Evolutionary conservation across 2,113 vertebrate species (phyloP).

Genomic region (Clupea harengus): DNA sequence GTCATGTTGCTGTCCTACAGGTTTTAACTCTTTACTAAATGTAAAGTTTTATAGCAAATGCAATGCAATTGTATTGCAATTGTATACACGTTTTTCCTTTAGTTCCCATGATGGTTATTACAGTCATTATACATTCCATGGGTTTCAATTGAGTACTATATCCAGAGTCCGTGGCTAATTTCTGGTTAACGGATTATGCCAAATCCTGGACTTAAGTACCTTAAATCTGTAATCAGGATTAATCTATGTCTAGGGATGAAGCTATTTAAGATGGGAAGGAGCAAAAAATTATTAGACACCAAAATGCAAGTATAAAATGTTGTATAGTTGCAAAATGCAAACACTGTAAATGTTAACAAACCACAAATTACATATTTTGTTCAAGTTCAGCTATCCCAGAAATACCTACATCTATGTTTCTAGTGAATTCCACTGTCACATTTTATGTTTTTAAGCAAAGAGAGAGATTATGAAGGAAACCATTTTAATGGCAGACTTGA

Average conservation of each 20-base stretch:
- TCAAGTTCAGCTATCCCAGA: no score
- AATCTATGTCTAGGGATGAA: not conserved
- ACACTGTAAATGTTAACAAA: not conserved
- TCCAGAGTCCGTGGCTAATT: not conserved
- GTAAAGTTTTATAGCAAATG: not conserved
- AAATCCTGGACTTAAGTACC: conserved; percentile 4
- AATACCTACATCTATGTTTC: no score
- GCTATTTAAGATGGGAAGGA: not conserved
- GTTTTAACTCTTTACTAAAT: not conserved
- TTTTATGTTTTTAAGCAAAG: no score
- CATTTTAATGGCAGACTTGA: no score
- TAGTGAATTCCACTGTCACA: no score
- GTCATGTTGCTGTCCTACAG: not conserved
- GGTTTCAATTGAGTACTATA: not conserved
- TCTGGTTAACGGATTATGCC: not conserved
- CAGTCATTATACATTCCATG: not conserved
- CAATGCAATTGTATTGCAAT: not conserved
- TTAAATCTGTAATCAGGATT: not conserved
- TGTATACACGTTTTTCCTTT: not conserved
- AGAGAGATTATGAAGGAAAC: no score
- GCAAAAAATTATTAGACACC: not conserved
- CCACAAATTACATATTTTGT: not conserved
- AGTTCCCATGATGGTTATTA: not conserved
- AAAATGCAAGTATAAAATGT: not conserved
- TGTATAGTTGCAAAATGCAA: not conserved